These are phyloP conservation scores for Adoxophyes honmai DNA, from an alignment of 1,140 invertebrate genomes.

Conservation along the genomic window DNA sequence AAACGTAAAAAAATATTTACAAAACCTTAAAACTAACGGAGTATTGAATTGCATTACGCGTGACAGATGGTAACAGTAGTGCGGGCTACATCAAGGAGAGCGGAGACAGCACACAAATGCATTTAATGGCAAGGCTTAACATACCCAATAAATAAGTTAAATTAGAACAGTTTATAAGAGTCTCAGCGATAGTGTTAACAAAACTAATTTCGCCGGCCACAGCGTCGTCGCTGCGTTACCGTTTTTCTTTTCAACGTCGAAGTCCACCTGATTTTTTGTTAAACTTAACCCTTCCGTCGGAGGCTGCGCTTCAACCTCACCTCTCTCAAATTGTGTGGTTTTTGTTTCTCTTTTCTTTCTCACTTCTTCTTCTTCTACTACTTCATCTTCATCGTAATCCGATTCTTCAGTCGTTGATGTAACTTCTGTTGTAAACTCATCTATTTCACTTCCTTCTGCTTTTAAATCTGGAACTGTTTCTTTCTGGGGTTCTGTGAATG, in stretches of 20 bases:
- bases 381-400: conserved; percentile 35
- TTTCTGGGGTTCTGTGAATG: conserved; percentile 29
- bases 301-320: conserved; percentile 36
- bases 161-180: conserved; percentile 35
- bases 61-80: conserved; percentile 54
- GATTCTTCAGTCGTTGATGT: conserved; percentile 18
- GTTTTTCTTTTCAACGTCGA: conserved; percentile 19
- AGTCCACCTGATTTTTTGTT: conserved; percentile 46
- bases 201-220: conserved; percentile 27
- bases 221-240: neutral
- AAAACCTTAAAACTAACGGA: conserved; percentile 65
- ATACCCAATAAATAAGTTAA: conserved; percentile 68
- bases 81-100: conserved; percentile 20
- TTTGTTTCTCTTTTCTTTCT: conserved; percentile 52
- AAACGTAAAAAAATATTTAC: conserved; percentile 68
- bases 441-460: conserved; percentile 45
- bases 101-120: conserved; percentile 44
- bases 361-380: conserved; percentile 26
- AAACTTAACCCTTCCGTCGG: conserved; percentile 31
- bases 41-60: conserved; percentile 68
- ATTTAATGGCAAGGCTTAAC: conserved; percentile 67
- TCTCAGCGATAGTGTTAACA: conserved; percentile 34
- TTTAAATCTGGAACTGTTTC: conserved; percentile 30
- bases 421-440: conserved; percentile 28
- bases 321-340: conserved; percentile 48